A percentile compares a stretch with the other conserved stretches of the same genome.
Conservation (phyloP, 2,888 invertebrate genomes). For the Phrixothrix hirtus region DNA sequence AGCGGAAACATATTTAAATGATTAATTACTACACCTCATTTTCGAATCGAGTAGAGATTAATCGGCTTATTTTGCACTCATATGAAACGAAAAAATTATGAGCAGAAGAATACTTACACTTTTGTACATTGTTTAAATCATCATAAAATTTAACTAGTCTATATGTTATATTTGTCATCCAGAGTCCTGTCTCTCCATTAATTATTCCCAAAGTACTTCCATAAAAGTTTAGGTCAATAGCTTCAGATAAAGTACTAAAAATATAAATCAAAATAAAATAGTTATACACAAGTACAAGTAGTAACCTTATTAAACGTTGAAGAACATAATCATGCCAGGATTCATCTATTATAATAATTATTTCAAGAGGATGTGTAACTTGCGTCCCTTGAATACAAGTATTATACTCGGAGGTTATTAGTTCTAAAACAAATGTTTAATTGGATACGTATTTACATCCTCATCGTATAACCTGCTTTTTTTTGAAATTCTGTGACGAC, state of each 20-base stretch:
- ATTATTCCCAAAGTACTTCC: constrained; percentile 66
- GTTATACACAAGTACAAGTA: background rate
- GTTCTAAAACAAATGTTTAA: constrained; percentile 27
- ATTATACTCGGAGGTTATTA: constrained; percentile 39
- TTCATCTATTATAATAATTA: constrained; percentile 64
- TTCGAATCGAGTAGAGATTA: too few relatives aligned
- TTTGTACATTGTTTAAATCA: constrained; percentile 45
- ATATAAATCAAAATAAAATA: constrained; percentile 4
- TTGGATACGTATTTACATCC: background rate
- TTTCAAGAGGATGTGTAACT: constrained; percentile 58
- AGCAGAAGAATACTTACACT: constrained; percentile 5
- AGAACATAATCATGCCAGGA: constrained; percentile 62
- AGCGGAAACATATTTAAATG: too few relatives aligned
- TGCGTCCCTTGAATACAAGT: constrained; percentile 48
- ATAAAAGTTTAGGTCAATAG: constrained; percentile 62
- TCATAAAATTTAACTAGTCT: constrained; percentile 59
- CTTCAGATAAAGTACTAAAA: constrained; percentile 62
- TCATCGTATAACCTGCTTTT: constrained; percentile 60
- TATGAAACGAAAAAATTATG: too few relatives aligned
- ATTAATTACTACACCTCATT: too few relatives aligned
- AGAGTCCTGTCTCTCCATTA: constrained; percentile 65
- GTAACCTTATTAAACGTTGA: constrained; percentile 50
- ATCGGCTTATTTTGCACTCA: too few relatives aligned
- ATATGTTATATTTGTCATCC: constrained; percentile 63
- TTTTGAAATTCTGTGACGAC: constrained; percentile 59